Base-by-base conservation (phyloP, 1,140 invertebrate species). In the Aphis gossypii region DNA sequence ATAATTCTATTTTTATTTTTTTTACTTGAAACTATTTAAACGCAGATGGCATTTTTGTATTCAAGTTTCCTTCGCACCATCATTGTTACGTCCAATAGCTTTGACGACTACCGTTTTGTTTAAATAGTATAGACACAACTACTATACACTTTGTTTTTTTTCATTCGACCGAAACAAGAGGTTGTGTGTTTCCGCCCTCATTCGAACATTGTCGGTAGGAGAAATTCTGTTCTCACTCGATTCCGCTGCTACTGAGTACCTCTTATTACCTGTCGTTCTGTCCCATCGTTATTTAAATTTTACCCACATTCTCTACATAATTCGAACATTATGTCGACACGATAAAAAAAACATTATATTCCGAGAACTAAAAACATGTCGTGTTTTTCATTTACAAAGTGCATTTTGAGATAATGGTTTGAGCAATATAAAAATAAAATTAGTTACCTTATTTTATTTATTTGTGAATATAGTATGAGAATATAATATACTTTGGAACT, bases 71-170 rank as follows among this genome's bases (percentile, higher is more conserved):
- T 20, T 35, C n/a, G 8, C 87, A 25, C 23, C 35, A 11, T 38
- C n/a, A 56, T 89, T 25, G 48, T 54, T 38, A 35, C 87, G 9
- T 38, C n/a, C 48, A 2, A 54, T 30, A 35, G 23, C 23, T 41
- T 41, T 44, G 11, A 84, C 41, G 87, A 54, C n/a, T 41, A 76
- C 30, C 30, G 60, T 76, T 76, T 76, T 76, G 30, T 35, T n/a
- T 76, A 76, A n/a, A 76, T 20, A 76, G 18, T 76, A 35, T 48
- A 41, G 38, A 35, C 46, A 23, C 48, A 20, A 30, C 30, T 44
- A 48, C 84, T 30, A 11, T 38, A 38, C 88, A 56, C 88, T 89
- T 89, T 56, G 88, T 89, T 56, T 51, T 89, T 89, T 56, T 89
- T 41, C 88, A 89, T 35, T 56, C 51, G 41, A 86, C 44, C 84